Base-by-base conservation (phyloP, 2,888 invertebrate genomes). In the Plagodis pulveraria region DNA sequence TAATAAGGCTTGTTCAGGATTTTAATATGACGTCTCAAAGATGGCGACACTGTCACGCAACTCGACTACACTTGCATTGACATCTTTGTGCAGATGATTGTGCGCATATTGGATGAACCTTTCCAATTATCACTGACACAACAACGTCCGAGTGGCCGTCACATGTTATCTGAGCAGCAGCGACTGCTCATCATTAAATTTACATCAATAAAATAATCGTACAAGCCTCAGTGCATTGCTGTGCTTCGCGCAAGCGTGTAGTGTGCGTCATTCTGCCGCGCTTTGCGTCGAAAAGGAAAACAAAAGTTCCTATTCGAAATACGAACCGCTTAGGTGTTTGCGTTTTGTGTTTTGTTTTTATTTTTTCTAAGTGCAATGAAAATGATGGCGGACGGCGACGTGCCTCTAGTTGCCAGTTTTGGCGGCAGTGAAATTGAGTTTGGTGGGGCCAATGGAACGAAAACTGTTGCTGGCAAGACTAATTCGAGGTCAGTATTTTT, bases 321-420 rank as follows among this genome's bases (percentile, higher is more conserved):
- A n/a, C 56, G 53, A 56, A 61, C 60, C 44, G 49, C 42, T 48
- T 41, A 43, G 51, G 45, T 52, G 52, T 32, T 51, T 55, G 51
- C 61, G 63, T 68, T 69, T 68, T 60, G 63, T 68, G 58, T 69
- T 73, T 73, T 67, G 65, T 62, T 67, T 65, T 63, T 63, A 69
- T 64, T 35, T 55, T 44, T 47, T 45, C 12, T 10, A 61, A 65
- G 64, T 71, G 68, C 57, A 70, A 73, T 74, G 77, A 77, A 63
- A 73, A 83, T 75, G 63, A 88, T 91, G 89, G 89, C 91, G 63
- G 91, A 91, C 75, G 91, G 91, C 70, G 91, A 91, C 71, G 80
- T 90, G 75, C 91, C 91, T 62, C 73, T 92, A 67, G 91, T 92
- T 55, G 81, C 83, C 48, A 90, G 89, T 86, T 91, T 83, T 78